Conservation (phyloP, 2,113 vertebrate genomes). For the Anoura caudifer region DNA sequence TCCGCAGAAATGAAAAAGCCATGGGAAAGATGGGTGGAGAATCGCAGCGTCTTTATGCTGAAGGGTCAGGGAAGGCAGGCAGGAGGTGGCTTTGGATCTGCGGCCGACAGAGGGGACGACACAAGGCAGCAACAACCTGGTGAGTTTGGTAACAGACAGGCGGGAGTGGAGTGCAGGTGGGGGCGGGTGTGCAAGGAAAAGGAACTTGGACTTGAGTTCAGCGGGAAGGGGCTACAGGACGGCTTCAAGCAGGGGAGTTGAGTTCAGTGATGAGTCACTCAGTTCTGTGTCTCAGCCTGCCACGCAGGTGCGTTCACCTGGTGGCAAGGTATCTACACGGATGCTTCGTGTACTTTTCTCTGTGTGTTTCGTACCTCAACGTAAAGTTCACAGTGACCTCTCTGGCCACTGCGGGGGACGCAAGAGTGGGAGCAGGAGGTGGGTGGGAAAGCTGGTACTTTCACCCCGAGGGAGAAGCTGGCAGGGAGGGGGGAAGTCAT, state of each 20-base stretch:
- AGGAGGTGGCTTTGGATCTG: background rate
- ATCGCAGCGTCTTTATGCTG: background rate
- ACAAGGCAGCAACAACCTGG: background rate
- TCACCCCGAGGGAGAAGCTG: background rate
- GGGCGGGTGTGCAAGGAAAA: accelerated
- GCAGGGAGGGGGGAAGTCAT: accelerated
- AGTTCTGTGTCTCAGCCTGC: background rate
- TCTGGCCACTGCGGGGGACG: background rate
- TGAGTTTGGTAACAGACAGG: accelerated
- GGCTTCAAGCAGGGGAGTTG: background rate
- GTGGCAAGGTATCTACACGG: background rate
- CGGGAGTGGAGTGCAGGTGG: background rate
- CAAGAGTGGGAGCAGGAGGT: background rate
- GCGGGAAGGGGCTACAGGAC: background rate
- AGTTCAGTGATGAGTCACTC: accelerated
- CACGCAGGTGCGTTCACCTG: accelerated
- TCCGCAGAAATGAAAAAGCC: background rate
- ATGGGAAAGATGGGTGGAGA: background rate
- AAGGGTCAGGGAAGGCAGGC: background rate
- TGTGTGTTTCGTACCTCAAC: accelerated
- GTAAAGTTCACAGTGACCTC: background rate
- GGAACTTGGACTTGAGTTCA: background rate
- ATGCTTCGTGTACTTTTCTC: accelerated
- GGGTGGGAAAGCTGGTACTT: accelerated
- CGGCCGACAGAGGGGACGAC: background rate